Percentiles rank a stretch among this genome's conserved stretches.
These are phyloP conservation scores for Anisognathus igniventris DNA, from an alignment of 2,797 vertebrate genomes.

Conservation along the genomic window DNA sequence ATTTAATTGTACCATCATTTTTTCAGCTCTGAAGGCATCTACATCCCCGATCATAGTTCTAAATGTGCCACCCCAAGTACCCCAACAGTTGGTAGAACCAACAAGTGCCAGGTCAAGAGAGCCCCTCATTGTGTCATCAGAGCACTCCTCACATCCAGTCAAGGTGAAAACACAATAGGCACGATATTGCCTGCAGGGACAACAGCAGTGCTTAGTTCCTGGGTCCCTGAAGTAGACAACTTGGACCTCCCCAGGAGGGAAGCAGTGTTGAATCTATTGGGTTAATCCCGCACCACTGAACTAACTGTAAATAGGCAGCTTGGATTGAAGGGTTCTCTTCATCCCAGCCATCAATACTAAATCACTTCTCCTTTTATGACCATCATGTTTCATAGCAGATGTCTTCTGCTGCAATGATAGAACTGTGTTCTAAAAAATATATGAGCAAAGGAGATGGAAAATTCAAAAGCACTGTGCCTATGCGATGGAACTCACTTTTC, in stretches of 20 bases:
- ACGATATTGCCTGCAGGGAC: neutral
- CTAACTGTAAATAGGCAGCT: neutral
- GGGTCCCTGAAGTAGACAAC: neutral
- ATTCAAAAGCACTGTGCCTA: neutral
- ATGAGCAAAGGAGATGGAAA: neutral
- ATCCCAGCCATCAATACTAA: neutral
- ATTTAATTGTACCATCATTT: neutral
- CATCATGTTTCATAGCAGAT: neutral
- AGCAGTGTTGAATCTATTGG: neutral
- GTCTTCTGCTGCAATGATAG: neutral
- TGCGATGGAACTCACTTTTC: neutral
- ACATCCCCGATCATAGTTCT: neutral
- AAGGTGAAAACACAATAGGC: neutral
- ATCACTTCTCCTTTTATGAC: neutral
- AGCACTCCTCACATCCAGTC: neutral
- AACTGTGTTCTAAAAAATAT: neutral
- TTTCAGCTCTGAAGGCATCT: neutral
- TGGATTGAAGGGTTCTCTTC: neutral
- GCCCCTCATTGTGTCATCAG: neutral
- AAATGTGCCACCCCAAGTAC: neutral
- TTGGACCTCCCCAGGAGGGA: neutral
- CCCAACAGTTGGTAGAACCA: neutral
- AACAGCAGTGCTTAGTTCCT: neutral
- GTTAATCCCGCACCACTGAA: neutral
- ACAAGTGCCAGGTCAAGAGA: neutral